These are phyloP conservation scores for Gisinianus flammeolus DNA, from an alignment of 2,888 invertebrate species.

Conservation along the genomic window DNA sequence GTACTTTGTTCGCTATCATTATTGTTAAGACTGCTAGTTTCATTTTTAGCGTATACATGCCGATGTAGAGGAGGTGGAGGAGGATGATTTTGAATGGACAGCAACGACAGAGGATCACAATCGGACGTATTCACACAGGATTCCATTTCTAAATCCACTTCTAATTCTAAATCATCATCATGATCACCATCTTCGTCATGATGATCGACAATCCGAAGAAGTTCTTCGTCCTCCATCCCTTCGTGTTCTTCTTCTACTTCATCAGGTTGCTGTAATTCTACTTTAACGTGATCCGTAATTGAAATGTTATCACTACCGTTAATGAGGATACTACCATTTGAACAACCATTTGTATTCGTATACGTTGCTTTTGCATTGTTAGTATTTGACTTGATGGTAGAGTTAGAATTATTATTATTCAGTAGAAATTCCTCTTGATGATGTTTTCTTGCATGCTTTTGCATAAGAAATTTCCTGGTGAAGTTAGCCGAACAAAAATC, in stretches of 20 bases:
- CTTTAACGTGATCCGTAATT: background rate
- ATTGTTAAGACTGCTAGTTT: background rate
- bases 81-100: background rate
- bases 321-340: background rate
- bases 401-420: background rate
- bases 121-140: background rate
- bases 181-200: constrained; percentile 3
- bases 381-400: background rate
- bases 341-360: background rate
- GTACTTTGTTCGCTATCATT: background rate
- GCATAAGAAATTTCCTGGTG: constrained; percentile 63
- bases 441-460: constrained; percentile 62
- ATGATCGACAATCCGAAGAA: background rate
- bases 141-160: background rate
- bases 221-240: background rate
- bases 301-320: background rate
- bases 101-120: background rate
- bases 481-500: constrained; percentile 61
- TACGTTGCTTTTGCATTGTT: background rate
- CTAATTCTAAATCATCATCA: background rate
- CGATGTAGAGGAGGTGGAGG: background rate
- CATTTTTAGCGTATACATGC: background rate
- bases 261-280: background rate
- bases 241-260: constrained; percentile 2
- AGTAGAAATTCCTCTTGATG: constrained; percentile 55